phyloP scores from a whole-genome alignment of 2,888 invertebrate species.

The Oscheius sp. region DNA sequence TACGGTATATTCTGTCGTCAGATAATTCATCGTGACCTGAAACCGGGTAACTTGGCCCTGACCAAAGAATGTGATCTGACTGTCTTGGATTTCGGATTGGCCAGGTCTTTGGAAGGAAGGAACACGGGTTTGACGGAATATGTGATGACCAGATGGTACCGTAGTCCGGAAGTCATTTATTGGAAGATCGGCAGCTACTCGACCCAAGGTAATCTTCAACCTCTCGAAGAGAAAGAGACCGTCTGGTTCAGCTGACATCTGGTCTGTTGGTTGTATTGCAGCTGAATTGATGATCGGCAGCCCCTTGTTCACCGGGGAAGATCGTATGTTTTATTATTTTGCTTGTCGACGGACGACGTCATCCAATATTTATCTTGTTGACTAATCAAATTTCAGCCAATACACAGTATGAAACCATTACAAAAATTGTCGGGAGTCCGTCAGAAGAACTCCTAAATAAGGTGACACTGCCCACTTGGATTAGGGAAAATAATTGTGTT shows the following conservation, averaged over 20 bases:
- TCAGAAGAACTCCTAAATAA: slow-evolving; percentile 62
- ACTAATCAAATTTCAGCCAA: slow-evolving; percentile 48
- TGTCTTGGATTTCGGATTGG: slow-evolving; percentile 70
- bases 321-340: slow-evolving; percentile 40
- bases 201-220: slow-evolving; percentile 40
- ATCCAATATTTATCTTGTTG: not conserved
- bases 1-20: slow-evolving; percentile 34
- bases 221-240: not conserved
- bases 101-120: slow-evolving; percentile 61
- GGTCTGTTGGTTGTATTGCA: slow-evolving; percentile 72
- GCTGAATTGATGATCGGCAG: slow-evolving; percentile 66
- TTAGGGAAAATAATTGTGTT: not conserved
- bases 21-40: slow-evolving; percentile 71
- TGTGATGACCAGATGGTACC: slow-evolving; percentile 70
- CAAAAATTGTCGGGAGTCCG: slow-evolving; percentile 67
- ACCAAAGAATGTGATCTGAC: slow-evolving; percentile 64
- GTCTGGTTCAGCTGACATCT: slow-evolving; percentile 60
- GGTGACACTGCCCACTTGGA: slow-evolving; percentile 21
- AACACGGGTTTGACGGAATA: slow-evolving; percentile 56
- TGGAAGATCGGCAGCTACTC: slow-evolving; percentile 68
- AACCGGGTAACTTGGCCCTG: slow-evolving; percentile 69
- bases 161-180: slow-evolving; percentile 71
- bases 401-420: slow-evolving; percentile 66
- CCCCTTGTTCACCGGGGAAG: slow-evolving; percentile 66
- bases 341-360: not conserved